Evolutionary conservation across 2,888 invertebrate genomes (phyloP), one percentile per base, ranked within the genome.

Genomic region (Caenorhabditis sp.): DNA sequence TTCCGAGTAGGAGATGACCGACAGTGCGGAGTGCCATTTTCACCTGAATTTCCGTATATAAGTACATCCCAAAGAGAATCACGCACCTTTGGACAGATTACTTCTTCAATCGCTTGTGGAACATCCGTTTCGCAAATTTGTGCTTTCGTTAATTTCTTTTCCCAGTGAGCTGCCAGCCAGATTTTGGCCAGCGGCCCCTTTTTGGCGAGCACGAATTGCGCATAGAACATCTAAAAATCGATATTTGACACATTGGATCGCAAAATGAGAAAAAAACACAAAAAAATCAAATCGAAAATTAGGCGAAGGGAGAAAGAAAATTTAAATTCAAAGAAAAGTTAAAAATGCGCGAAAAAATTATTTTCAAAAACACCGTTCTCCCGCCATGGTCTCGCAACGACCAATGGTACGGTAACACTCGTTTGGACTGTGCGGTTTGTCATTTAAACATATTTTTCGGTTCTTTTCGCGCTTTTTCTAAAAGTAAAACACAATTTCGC

Each of bases 111-210:
- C 69, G 97, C 97, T 92, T 97, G 97, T 92, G 97, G 97, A 89
- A 99, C 98, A 92, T 98, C 98, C 0, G 98, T 98, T 93, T 99
- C 98, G 93, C 97, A 98, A 61, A 99, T 98, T 94, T 99, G 98
- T 79, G 98, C 98, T 92, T 98, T 98, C 5, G 99, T 98, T 70
- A 99, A 94, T 92, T 99, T 99, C 92, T 98, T 98, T 93, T 99
- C 99, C 99, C 99, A 99, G 93, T 99, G 98, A 88, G 98, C 99
- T 74, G 99, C 99, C 91, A 99, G 94, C 99, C 99, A 99, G 93
- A 99, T 97, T 92, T 97, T 95, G n/a, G 98, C 98, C 94, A 99
- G 93, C 35, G 98, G 98, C 92, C 99, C 99, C 93, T 98, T 82
- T 24, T 78, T 82, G 15, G 82, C 78, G 1, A 82, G 69, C 11